Base-by-base conservation (phyloP, 2,113 vertebrate genomes). In the Monarcha castaneiventris region DNA sequence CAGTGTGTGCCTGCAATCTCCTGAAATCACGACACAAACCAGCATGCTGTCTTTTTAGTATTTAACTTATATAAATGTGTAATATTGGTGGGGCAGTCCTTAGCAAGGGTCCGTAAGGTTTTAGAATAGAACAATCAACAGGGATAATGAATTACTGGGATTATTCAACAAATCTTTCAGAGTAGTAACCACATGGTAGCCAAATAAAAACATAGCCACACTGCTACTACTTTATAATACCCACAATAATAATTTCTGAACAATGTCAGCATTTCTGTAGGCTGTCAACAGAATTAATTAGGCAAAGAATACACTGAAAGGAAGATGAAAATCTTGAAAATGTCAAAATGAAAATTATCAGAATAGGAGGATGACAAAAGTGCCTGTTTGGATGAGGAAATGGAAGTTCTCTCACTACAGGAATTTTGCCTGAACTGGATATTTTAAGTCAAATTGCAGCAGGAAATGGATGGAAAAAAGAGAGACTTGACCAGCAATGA, bases 191-290 rank as follows among this genome's bases (percentile, higher is more conserved):
- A 69, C 37, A 66, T 80, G 67, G 48, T 19, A 79, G 71, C 26
- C 52, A 92, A 93, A 87, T 43, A 82, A 94, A 94, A 78, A 90
- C 59, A 58, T 4, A 78, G 54, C 10, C 32, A 78, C 6, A 13
- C 5, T 21, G 20, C 29, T 77, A 74, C 26, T 54, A 41, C 37
- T 75, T 87, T 32, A 26, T 49, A 75, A 35, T 18, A 13, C 43
- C 46, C 62, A 73, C 54, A 72, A 44, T 82, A 91, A 64, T 87
- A 81, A 91, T 85, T 96, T 87, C 41, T 93, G 78, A 74, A 43
- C 49, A 39, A 49, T 39, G 43, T 44, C 72, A 86, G n/a, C 22
- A 64, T 43, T 84, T 89, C 52, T 1, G 1, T 49, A 73, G 22
- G n/a, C 37, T 95, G 63, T 35, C 48, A 68, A 72, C 9, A 91